phyloP scores from a whole-genome alignment of 2,888 invertebrate species.

The Agapostemon virescens region DNA sequence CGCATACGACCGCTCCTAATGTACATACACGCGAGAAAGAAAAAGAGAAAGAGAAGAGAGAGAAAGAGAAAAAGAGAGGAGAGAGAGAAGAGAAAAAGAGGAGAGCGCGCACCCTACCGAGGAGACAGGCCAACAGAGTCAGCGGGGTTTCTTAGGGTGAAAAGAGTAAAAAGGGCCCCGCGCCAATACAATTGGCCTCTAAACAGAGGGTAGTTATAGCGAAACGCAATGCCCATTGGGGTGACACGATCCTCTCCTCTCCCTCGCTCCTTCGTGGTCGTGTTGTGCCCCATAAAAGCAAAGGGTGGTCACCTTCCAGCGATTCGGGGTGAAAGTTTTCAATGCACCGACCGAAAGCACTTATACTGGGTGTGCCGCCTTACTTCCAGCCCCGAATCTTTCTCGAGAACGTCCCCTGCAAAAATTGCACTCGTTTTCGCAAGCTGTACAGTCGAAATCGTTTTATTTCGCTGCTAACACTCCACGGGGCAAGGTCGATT shows the following conservation, averaged over 20 bases:
- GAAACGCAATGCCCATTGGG: slow-evolving; percentile 70
- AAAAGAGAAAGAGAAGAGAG: slow-evolving; percentile 14
- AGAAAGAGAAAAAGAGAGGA: slow-evolving; percentile 1
- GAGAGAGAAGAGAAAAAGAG: slow-evolving; percentile 1
- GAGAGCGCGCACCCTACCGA: slow-evolving; percentile 67
- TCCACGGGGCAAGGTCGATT: neutral
- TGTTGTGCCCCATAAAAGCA: slow-evolving; percentile 61
- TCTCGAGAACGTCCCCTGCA: neutral
- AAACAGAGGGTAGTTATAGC: slow-evolving; percentile 77
- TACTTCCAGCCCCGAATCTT: neutral
- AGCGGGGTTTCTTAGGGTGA: slow-evolving; percentile 74
- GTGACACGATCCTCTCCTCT: slow-evolving; percentile 39
- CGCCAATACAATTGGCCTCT: slow-evolving; percentile 74
- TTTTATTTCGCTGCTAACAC: neutral
- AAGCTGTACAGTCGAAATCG: neutral
- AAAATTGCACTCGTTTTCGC: neutral
- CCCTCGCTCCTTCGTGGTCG: slow-evolving; percentile 9
- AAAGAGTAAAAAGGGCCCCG: slow-evolving; percentile 71
- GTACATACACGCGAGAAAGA: slow-evolving; percentile 36
- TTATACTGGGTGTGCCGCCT: slow-evolving; percentile 7
- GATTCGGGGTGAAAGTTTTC: slow-evolving; percentile 68
- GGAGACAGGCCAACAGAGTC: slow-evolving; percentile 73
- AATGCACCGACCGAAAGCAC: slow-evolving; percentile 55
- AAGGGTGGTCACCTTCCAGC: slow-evolving; percentile 73
- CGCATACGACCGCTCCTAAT: slow-evolving; percentile 38